Evolutionary conservation across 2,797 vertebrate species (phyloP), one percentile per base, ranked within the genome.

Genomic region (Moxostoma hubbsi): DNA sequence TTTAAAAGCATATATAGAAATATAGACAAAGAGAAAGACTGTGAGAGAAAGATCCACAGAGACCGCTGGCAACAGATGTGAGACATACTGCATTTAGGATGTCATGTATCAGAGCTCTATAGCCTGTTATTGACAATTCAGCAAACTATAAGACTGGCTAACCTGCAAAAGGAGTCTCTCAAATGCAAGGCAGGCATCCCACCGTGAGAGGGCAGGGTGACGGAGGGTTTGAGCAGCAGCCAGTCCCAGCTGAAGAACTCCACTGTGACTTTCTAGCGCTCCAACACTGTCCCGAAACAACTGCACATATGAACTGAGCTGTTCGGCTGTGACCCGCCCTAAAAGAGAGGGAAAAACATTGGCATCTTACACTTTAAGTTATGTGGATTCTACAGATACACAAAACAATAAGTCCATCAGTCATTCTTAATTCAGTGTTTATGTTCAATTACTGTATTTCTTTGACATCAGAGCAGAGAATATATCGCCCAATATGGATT

Each of bases 91-190:
- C 5, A 6, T 62, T 36, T 43, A 47, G 18, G 1, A 24, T 24
- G 24, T 24, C 24, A 68, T 50, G 12, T 68, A 77, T 45, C 54
- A 61, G 16, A 76, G 58, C 6, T 67, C 45, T 9, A 45, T n/a
- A 18, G 66, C 47, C 51, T 36, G 36, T 65, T 57, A 65, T 16
- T 58, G 69, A 73, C 50, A 64, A 24, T 43, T 75, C n/a, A 45
- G 9, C 6, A 61, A 83, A 63, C 55, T 47, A 10, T 12, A 51
- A 46, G 79, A 81, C 68, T 80, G 67, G 62, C 74, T 24, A 89
- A 99, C 98, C 96, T 99, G 97, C 70, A 99, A 92, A 89, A 99
- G 95, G 54, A 98, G 93, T 81, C 96, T 94, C 94, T 99, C 96
- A 75, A 97, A 97, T 75, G 95, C 98, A 87, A 99, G 92, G 84